These are phyloP conservation scores for Eulemur coronatus DNA, from an alignment of 2,797 vertebrate genomes.

Conservation along the genomic window DNA sequence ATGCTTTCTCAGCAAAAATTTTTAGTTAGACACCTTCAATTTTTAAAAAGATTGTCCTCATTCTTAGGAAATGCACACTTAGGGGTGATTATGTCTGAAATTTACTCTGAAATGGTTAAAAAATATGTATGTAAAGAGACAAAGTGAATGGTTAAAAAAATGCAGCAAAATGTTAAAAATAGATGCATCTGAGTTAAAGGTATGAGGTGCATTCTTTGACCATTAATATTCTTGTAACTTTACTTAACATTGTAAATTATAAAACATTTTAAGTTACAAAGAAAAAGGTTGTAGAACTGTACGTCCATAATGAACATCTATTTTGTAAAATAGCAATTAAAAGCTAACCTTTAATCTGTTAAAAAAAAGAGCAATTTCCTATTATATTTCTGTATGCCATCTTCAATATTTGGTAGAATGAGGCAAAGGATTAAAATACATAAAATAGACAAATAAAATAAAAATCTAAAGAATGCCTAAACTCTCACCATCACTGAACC, in stretches of 20 bases:
- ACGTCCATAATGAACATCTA: background rate
- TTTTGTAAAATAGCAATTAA: background rate
- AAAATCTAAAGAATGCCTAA: background rate
- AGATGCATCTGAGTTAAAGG: background rate
- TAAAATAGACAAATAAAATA: background rate
- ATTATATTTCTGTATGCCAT: background rate
- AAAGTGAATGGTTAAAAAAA: background rate
- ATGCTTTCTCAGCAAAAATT: background rate
- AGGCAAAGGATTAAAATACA: constrained; percentile 34
- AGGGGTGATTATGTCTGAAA: background rate
- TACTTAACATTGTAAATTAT: background rate
- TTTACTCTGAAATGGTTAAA: background rate
- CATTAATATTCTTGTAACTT: background rate
- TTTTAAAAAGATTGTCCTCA: background rate
- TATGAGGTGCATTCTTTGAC: background rate
- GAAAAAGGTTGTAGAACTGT: background rate
- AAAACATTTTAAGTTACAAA: background rate
- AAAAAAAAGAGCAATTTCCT: background rate
- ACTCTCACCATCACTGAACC: background rate
- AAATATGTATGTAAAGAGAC: background rate
- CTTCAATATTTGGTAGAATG: background rate
- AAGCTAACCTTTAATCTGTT: background rate
- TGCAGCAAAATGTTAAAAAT: background rate
- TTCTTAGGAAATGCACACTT: background rate
- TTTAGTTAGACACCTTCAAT: background rate